These are phyloP conservation scores for Zaprionus inermis DNA, from an alignment of 1,140 invertebrate genomes.

Conservation along the genomic window DNA sequence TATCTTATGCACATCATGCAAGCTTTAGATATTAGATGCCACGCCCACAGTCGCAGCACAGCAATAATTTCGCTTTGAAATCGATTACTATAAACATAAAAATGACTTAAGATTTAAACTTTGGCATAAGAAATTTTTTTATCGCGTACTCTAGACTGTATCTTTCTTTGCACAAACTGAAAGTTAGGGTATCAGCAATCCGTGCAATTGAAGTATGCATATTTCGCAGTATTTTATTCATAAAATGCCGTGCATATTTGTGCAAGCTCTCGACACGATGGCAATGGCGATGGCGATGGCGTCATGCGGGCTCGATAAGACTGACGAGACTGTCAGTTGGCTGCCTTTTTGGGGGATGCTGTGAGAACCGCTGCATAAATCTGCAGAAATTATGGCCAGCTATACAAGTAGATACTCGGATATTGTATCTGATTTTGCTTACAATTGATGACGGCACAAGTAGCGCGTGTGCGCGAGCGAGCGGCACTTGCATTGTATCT, in stretches of 20 bases:
- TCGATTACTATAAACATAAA: background rate
- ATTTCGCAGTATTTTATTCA: conserved; percentile 17
- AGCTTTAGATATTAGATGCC: background rate
- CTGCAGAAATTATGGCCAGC: conserved; percentile 55
- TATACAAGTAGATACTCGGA: background rate
- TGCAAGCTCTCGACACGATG: conserved; percentile 27
- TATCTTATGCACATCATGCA: background rate
- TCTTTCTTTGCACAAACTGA: background rate
- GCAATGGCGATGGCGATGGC: conserved; percentile 35
- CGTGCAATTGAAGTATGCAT: background rate
- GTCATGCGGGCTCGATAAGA: conserved; percentile 64
- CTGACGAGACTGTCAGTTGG: conserved; percentile 47
- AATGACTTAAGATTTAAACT: background rate
- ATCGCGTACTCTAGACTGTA: too few species aligned
- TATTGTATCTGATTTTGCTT: conserved; percentile 19
- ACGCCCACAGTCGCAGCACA: background rate
- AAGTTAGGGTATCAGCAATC: background rate
- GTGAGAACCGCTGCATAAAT: conserved; percentile 55
- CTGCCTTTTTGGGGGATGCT: conserved; percentile 33
- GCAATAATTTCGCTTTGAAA: too few species aligned
- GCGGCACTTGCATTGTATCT: conserved; percentile 22
- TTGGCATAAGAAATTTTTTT: too few species aligned
- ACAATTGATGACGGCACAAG: conserved; percentile 48
- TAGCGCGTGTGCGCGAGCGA: background rate
- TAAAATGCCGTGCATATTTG: conserved; percentile 75